These are phyloP conservation scores for Spisula subtruncata DNA, from an alignment of 2,888 invertebrate genomes.

Conservation along the genomic window DNA sequence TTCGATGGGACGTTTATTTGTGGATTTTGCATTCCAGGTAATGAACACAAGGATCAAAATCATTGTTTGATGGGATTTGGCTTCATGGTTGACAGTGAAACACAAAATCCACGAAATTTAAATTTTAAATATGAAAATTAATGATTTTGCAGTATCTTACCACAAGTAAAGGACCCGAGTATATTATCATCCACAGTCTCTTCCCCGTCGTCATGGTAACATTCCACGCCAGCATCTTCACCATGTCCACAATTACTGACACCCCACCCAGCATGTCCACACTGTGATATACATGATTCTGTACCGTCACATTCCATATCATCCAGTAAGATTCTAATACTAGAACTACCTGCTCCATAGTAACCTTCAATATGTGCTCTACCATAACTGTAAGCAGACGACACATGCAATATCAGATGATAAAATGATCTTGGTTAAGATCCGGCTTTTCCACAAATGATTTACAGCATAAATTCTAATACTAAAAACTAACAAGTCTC, in stretches of 20 bases:
- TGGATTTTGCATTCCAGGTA: no score
- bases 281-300: constrained; percentile 71
- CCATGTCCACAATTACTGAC: constrained; percentile 73
- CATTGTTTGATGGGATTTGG: no score
- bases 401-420: no score
- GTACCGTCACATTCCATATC: constrained; percentile 78
- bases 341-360: constrained; percentile 66
- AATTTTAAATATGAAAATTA: no score
- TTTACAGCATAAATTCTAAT: no score
- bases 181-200: constrained; percentile 14
- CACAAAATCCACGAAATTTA: no score
- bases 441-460: no score
- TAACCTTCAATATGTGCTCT: constrained; percentile 53
- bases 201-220: constrained; percentile 50
- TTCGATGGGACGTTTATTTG: no score
- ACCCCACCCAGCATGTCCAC: constrained; percentile 69
- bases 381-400: constrained; percentile 63
- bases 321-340: constrained; percentile 70
- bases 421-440: no score
- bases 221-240: constrained; percentile 80
- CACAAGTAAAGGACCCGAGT: constrained; percentile 39
- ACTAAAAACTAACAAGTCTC: no score
- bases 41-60: no score
- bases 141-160: constrained; percentile 29
- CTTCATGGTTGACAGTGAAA: no score